Evolutionary conservation across 2,113 vertebrate species (phyloP).

Genomic region (Neolamprologus falcicula): DNA sequence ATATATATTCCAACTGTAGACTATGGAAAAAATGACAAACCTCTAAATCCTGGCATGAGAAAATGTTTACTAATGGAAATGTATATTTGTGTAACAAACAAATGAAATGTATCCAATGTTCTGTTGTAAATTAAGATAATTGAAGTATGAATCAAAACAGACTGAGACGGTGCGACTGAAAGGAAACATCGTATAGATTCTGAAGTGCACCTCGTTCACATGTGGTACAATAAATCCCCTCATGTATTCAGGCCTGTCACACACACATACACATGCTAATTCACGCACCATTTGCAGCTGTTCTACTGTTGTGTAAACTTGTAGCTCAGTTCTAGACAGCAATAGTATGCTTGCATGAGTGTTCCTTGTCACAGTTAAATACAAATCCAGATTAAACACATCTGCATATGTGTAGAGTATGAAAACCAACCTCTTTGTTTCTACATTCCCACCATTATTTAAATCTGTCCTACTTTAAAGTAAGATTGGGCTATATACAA

Average conservation of each 20-base stretch:
- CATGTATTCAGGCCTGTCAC: background rate
- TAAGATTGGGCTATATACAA: background rate
- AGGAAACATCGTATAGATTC: background rate
- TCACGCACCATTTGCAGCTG: constrained; percentile 11
- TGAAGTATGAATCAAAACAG: background rate
- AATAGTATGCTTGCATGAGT: background rate
- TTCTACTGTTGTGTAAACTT: constrained; percentile 1
- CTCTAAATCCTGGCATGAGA: background rate
- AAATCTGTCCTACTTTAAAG: background rate
- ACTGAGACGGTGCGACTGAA: background rate
- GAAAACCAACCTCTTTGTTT: background rate
- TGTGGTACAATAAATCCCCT: constrained; percentile 18
- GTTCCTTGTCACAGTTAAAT: constrained; percentile 9
- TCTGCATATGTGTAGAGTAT: background rate
- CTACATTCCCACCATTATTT: background rate
- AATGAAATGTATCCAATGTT: background rate
- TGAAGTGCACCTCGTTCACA: constrained; percentile 15
- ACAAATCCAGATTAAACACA: constrained; percentile 8
- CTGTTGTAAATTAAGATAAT: background rate
- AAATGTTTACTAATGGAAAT: background rate
- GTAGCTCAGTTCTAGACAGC: background rate
- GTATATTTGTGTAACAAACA: background rate
- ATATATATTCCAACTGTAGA: background rate
- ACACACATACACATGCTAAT: background rate
- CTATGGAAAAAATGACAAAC: background rate